Percentiles rank a stretch among this genome's conserved stretches.
These are phyloP conservation scores for Epinephelus cyanopodus DNA, from an alignment of 2,113 vertebrate genomes.

Conservation along the genomic window DNA sequence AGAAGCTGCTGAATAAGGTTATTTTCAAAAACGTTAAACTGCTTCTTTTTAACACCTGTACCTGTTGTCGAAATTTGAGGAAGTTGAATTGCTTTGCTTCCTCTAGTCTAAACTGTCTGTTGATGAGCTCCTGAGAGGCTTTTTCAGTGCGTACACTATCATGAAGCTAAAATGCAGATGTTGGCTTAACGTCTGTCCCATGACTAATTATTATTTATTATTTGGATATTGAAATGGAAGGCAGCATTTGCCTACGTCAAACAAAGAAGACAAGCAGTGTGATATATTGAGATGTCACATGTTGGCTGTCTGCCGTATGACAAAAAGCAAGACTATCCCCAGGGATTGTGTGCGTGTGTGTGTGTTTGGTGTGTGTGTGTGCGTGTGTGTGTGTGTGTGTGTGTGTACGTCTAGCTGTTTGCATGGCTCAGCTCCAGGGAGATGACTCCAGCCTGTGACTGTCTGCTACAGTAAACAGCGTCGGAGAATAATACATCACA, in stretches of 20 bases:
- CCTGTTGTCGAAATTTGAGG: not conserved
- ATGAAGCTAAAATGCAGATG: not conserved
- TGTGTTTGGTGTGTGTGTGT: slow-evolving; percentile 29
- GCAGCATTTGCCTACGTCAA: not conserved
- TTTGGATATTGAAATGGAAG: slow-evolving; percentile 13
- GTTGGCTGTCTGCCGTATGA: slow-evolving; percentile 53
- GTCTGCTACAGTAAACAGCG: slow-evolving; percentile 63
- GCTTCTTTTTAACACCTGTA: not conserved
- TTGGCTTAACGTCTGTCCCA: not conserved
- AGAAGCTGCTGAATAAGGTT: not conserved
- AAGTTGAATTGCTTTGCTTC: not conserved
- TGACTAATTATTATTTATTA: slow-evolving; percentile 13
- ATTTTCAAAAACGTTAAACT: slow-evolving; percentile 2
- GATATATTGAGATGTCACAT: slow-evolving; percentile 65
- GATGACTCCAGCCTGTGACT: slow-evolving; percentile 63
- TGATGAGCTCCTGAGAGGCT: not conserved
- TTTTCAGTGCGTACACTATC: not conserved
- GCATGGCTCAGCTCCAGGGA: slow-evolving; percentile 54
- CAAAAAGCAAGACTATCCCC: slow-evolving; percentile 32
- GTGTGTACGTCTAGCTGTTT: not conserved
- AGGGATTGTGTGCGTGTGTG: slow-evolving; percentile 27
- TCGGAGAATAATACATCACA: slow-evolving; percentile 57
- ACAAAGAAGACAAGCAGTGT: slow-evolving; percentile 21
- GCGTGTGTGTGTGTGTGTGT: slow-evolving; percentile 33
- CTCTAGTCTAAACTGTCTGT: not conserved